A percentile compares a stretch with the other conserved stretches of the same genome.
Evolutionary conservation across 1,140 invertebrate genomes (phyloP).

Genomic region (Zaprionus ghesquierei): DNA sequence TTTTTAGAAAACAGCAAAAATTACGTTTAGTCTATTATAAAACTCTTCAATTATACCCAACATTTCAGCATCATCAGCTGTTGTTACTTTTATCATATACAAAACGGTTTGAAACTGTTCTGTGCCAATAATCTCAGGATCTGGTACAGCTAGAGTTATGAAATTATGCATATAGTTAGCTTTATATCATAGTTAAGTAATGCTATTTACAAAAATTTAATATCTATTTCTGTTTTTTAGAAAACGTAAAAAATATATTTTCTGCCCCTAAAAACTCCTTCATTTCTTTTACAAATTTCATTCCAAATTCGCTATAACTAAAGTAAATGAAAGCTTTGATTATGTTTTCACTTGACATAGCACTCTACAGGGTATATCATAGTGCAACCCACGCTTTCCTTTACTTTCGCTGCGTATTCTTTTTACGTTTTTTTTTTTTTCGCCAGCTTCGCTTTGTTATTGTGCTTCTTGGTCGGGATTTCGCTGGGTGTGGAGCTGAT

Average conservation of each 20-base stretch:
- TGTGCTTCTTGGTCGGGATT: constrained; percentile 38
- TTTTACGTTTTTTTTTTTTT: constrained; percentile 27
- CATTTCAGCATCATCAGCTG: too few relatives aligned
- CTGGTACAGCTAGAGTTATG: neutral
- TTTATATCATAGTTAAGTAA: neutral
- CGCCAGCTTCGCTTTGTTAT: constrained; percentile 39
- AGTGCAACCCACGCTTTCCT: neutral
- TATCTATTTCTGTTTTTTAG: neutral
- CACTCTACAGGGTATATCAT: neutral
- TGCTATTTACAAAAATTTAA: neutral
- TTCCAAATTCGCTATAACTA: neutral
- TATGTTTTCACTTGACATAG: too few relatives aligned
- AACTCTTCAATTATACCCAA: too few relatives aligned
- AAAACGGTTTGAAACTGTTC: too few relatives aligned
- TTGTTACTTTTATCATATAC: too few relatives aligned
- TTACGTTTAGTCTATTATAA: too few relatives aligned
- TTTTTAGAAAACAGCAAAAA: too few relatives aligned
- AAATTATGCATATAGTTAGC: neutral
- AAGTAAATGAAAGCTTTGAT: too few relatives aligned
- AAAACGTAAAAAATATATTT: neutral
- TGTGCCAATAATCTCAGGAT: neutral
- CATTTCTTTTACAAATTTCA: too few relatives aligned
- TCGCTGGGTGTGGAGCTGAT: constrained; percentile 51
- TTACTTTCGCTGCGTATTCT: neutral
- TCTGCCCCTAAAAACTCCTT: too few relatives aligned